Conservation (phyloP, 2,888 invertebrate species). For the Ochropacha duplaris region DNA sequence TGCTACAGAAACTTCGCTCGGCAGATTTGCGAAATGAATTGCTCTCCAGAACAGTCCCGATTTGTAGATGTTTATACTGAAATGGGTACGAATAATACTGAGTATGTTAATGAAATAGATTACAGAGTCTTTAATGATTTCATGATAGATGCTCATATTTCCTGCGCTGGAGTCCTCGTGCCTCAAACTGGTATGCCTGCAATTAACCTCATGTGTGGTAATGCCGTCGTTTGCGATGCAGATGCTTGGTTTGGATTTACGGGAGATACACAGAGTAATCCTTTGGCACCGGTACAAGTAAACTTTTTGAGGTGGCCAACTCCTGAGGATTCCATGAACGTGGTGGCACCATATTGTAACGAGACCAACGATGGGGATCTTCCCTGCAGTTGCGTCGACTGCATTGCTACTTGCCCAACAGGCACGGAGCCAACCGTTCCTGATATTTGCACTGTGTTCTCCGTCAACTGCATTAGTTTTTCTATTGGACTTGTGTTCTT, state of each 20-base stretch:
- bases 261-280: constrained; percentile 79
- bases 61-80: constrained; percentile 52
- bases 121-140: constrained; percentile 83
- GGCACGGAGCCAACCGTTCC: constrained; percentile 64
- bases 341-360: constrained; percentile 79
- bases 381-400: constrained; percentile 92
- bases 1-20: constrained; percentile 90
- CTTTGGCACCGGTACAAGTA: constrained; percentile 85
- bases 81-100: constrained; percentile 28
- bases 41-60: constrained; percentile 87
- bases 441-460: constrained; percentile 81
- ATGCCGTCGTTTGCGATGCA: constrained; percentile 85
- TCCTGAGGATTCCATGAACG: constrained; percentile 67
- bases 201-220: constrained; percentile 91
- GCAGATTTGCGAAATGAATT: constrained; percentile 91
- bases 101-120: constrained; percentile 75
- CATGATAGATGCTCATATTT: constrained; percentile 86
- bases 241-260: constrained; percentile 86
- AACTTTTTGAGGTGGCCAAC: constrained; percentile 76
- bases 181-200: constrained; percentile 89
- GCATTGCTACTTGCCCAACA: constrained; percentile 84
- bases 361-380: constrained; percentile 79
- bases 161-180: constrained; percentile 90
- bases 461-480: constrained; percentile 85
- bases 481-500: constrained; percentile 83